These are phyloP conservation scores for Melanchra persicariae DNA, from an alignment of 2,888 invertebrate genomes.

Conservation along the genomic window DNA sequence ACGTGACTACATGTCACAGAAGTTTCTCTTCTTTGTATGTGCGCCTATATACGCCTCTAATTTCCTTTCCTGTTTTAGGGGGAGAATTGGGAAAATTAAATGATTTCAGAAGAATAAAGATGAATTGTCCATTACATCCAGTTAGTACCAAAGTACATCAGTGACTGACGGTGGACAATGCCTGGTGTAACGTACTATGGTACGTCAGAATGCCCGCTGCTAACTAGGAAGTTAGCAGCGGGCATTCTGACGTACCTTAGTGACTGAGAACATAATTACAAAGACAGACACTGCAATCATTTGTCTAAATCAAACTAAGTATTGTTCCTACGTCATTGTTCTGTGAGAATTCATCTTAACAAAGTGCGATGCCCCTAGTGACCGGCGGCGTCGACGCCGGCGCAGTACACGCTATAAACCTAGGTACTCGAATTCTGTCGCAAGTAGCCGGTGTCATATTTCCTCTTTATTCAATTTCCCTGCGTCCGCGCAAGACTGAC, in stretches of 20 bases:
- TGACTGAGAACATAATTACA: slow-evolving; percentile 12
- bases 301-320: slow-evolving; percentile 27
- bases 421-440: slow-evolving; percentile 70
- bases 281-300: slow-evolving; percentile 15
- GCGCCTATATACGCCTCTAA: no score
- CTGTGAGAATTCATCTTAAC: slow-evolving; percentile 47
- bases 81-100: neutral
- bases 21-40: no score
- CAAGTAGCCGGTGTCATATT: slow-evolving; percentile 84
- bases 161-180: neutral
- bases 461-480: slow-evolving; percentile 87
- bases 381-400: slow-evolving; percentile 55
- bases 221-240: slow-evolving; percentile 1
- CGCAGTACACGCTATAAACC: slow-evolving; percentile 46
- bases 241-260: neutral
- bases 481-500: slow-evolving; percentile 77
- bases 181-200: neutral
- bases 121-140: no score
- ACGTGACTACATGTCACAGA: neutral
- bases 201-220: no score
- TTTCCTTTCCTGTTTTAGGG: neutral
- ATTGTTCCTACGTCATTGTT: slow-evolving; percentile 17
- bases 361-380: slow-evolving; percentile 71
- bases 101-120: neutral
- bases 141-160: no score